These are phyloP conservation scores for Crenichthys baileyi DNA, from an alignment of 2,797 vertebrate genomes.

Conservation along the genomic window DNA sequence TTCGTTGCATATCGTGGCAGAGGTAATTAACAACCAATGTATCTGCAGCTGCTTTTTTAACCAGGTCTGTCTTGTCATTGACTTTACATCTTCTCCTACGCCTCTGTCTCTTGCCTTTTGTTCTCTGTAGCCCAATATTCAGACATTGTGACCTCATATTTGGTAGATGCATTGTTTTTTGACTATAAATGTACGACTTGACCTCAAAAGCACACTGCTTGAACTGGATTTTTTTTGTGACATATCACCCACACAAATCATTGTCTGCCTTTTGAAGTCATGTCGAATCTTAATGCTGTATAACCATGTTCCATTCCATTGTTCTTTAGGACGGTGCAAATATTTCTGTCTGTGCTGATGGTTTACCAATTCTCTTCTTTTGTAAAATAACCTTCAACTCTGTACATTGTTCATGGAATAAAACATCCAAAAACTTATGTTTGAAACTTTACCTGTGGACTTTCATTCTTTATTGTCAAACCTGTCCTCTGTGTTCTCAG, in stretches of 20 bases:
- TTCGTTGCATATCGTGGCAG: background rate
- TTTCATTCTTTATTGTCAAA: conserved; percentile 76
- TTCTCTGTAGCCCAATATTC: conserved; percentile 72
- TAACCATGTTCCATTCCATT: conserved; percentile 73
- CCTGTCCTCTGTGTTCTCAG: conserved; percentile 52
- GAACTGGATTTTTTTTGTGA: conserved; percentile 65
- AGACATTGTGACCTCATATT: conserved; percentile 69
- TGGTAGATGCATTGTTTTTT: conserved; percentile 57
- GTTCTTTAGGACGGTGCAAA: conserved; percentile 68
- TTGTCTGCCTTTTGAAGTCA: conserved; percentile 73
- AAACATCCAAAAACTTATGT: conserved; percentile 80
- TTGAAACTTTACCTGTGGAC: conserved; percentile 80
- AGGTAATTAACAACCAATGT: background rate
- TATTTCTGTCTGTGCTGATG: conserved; percentile 75
- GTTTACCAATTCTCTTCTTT: conserved; percentile 69
- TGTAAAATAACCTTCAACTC: conserved; percentile 71
- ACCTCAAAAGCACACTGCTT: conserved; percentile 72
- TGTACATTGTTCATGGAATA: conserved; percentile 83
- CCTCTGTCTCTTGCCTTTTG: conserved; percentile 61
- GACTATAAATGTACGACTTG: conserved; percentile 68
- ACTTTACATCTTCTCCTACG: conserved; percentile 45
- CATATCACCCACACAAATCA: conserved; percentile 73
- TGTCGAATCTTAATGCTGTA: conserved; percentile 71
- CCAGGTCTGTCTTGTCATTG: conserved; percentile 55
- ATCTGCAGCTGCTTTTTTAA: conserved; percentile 62